Conservation (phyloP, 2,113 vertebrate genomes). For the Pseudopipra pipra region DNA sequence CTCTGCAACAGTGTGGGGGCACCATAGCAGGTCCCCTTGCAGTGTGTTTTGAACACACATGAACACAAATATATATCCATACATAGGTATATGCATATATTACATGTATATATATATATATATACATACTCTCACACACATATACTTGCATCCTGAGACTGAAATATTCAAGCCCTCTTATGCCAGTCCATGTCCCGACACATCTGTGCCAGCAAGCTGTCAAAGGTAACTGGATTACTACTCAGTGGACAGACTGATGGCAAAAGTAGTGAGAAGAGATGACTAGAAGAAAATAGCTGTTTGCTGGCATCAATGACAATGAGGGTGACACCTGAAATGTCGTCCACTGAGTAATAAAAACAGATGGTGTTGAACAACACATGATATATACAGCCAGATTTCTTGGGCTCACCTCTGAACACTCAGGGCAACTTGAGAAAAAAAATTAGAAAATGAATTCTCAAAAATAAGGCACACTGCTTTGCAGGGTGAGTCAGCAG, state of each 20-base stretch:
- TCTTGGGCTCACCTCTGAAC: conserved; percentile 1
- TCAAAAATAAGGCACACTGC: conserved; percentile 4
- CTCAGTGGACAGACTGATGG: neutral
- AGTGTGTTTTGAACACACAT: neutral
- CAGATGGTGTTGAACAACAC: neutral
- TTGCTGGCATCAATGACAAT: neutral
- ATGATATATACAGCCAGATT: neutral
- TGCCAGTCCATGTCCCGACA: neutral
- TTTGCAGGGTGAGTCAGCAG: neutral
- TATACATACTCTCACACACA: neutral
- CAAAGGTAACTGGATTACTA: conserved; percentile 13
- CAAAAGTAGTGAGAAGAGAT: neutral
- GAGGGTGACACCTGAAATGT: neutral
- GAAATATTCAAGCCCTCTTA: neutral
- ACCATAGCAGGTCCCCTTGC: neutral
- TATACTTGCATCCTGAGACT: neutral
- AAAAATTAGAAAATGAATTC: conserved; percentile 20
- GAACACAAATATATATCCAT: neutral
- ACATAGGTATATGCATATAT: too few species aligned
- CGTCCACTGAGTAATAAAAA: neutral
- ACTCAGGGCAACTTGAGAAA: neutral
- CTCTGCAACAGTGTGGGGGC: neutral
- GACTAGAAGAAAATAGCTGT: neutral
- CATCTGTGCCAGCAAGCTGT: neutral
- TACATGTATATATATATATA: accelerated